phyloP scores from a whole-genome alignment of 2,888 invertebrate species.

The Lithophane socia region DNA sequence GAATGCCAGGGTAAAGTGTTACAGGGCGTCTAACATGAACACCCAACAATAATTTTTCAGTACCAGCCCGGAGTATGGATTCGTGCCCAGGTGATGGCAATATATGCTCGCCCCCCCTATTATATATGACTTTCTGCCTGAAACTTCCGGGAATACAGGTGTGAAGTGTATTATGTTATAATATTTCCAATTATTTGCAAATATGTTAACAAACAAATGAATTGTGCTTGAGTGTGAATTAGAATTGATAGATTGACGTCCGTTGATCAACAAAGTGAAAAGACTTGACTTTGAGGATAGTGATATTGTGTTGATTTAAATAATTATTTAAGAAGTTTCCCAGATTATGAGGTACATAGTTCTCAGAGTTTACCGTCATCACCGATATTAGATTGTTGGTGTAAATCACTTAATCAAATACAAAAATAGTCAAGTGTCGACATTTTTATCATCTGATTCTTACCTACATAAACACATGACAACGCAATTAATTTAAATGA shows the following conservation, averaged over 20 bases:
- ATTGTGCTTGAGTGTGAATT: neutral
- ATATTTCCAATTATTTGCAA: neutral
- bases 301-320: slow-evolving; percentile 2
- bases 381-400: neutral
- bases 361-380: slow-evolving; percentile 13
- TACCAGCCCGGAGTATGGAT: neutral
- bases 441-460: neutral
- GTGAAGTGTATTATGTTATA: neutral
- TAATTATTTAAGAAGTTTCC: neutral
- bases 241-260: neutral
- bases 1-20: neutral
- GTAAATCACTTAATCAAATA: slow-evolving; percentile 28
- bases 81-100: neutral
- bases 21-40: too few species aligned
- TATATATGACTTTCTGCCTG: too few species aligned
- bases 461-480: neutral
- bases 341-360: neutral
- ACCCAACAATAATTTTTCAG: neutral
- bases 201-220: too few species aligned
- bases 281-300: neutral
- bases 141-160: neutral
- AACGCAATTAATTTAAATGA: slow-evolving; percentile 1
- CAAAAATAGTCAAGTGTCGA: slow-evolving; percentile 13
- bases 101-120: too few species aligned
- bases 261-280: slow-evolving; percentile 22